Base-by-base conservation (phyloP, 23 tunicate genomes). In the Halocynthia aurantium region DNA sequence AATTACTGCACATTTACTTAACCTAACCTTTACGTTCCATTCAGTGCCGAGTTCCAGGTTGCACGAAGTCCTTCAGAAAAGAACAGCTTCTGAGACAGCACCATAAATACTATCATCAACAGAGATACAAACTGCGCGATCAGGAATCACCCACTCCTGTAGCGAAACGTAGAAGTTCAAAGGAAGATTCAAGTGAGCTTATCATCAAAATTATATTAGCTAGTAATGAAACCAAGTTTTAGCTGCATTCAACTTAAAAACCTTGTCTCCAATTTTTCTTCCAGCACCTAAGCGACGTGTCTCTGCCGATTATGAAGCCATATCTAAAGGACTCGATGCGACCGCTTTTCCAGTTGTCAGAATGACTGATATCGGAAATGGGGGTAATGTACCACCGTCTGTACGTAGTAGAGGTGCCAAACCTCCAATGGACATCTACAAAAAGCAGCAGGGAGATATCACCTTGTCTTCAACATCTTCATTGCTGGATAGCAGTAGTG, bases 11-110 rank as follows among this genome's bases (percentile, higher is more conserved):
- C 44, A 1, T 31, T 0, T 31, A 31, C 44, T 4, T 68, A 2
- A 19, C 18, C 21, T 10, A 57, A 12, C 9, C 13, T 55, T 12
- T 44, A 51, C 13, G 57, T 17, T 67, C 6, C 0, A 73, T 71
- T 62, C 80, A 89, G 96, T 89, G 96, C 51, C 57, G 75, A 52
- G 96, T 80, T 6, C 88, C 96, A 11, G 96, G 96, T 12, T 89
- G 96, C 66, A 80, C 67, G 62, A 89, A 89, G 55, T 75, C 87
- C 10, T 89, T 89, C 51, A 85, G 96, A 44, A 86, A 70, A 17
- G 85, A 89, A 80, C 70, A 75, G 10, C 73, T 80, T 52, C 67
- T 89, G 52, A 58, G 77, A 18, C 85, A 83, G 44, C 96, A 89
- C 64, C 96, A 89, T 55, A 84, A 81, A 66, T 85, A 89, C 55